Conservation (phyloP, 2,113 vertebrate species). For the Psittacula cyanocephala region DNA sequence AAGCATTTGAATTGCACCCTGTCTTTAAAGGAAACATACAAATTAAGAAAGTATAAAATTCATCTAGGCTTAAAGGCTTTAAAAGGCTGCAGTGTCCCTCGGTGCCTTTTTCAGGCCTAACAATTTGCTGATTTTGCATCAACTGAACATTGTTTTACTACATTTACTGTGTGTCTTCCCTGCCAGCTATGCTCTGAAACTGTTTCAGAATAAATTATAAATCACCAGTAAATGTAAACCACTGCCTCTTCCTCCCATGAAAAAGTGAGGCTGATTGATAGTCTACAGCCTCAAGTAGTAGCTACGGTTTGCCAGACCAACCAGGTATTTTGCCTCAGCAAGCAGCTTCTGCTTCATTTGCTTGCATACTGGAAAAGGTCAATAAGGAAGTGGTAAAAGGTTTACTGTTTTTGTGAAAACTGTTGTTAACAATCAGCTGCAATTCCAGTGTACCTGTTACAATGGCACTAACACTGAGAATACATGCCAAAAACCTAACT, state of each 20-base stretch:
- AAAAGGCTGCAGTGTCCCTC: neutral
- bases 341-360: neutral
- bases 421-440: neutral
- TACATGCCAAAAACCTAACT: neutral
- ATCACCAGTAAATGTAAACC: neutral
- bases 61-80: neutral
- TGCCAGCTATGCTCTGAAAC: neutral
- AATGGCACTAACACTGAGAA: neutral
- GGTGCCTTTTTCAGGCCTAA: neutral
- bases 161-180: fast-evolving
- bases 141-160: neutral
- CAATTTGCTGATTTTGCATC: neutral
- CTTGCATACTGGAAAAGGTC: neutral
- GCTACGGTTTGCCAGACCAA: neutral
- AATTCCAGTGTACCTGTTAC: neutral
- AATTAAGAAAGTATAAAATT: neutral
- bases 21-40: neutral
- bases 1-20: neutral
- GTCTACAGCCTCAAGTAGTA: neutral
- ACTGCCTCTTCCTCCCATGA: neutral
- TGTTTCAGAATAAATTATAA: neutral
- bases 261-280: neutral
- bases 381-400: neutral
- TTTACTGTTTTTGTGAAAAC: neutral
- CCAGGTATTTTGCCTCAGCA: neutral